phyloP scores from a whole-genome alignment of 2,113 vertebrate genomes.

The Ploceus nigricollis region DNA sequence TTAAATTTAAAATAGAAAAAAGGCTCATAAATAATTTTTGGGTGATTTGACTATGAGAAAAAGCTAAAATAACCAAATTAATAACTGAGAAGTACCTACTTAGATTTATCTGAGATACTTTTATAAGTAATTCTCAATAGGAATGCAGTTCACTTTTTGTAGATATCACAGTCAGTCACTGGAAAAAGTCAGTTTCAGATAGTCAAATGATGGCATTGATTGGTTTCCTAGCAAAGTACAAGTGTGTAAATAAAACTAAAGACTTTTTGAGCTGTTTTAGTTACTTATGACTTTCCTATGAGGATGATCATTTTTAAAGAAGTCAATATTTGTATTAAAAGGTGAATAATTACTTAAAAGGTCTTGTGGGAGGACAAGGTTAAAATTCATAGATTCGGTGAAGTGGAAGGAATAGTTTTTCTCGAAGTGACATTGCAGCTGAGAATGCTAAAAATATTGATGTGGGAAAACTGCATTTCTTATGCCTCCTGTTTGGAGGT shows the following conservation, averaged over 20 bases:
- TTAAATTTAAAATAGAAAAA: neutral
- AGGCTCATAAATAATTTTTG: neutral
- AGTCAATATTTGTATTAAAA: neutral
- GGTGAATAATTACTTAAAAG: neutral
- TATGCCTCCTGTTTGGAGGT: neutral
- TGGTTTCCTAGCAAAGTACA: neutral
- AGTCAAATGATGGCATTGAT: neutral
- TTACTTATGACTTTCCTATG: neutral
- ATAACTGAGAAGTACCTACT: neutral
- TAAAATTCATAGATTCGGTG: neutral
- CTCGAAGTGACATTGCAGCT: neutral
- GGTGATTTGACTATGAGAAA: neutral
- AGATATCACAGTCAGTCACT: neutral
- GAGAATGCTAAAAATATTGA: neutral
- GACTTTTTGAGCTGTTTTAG: neutral
- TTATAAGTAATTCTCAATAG: neutral
- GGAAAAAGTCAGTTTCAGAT: neutral
- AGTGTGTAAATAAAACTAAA: neutral
- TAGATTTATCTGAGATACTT: neutral
- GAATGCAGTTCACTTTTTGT: neutral
- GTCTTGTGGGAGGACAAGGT: neutral
- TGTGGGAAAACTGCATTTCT: neutral
- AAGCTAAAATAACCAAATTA: neutral
- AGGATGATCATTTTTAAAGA: neutral
- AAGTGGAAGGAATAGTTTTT: neutral